Base-by-base conservation (phyloP, 2,113 vertebrate species). In the Indicator maculatus region DNA sequence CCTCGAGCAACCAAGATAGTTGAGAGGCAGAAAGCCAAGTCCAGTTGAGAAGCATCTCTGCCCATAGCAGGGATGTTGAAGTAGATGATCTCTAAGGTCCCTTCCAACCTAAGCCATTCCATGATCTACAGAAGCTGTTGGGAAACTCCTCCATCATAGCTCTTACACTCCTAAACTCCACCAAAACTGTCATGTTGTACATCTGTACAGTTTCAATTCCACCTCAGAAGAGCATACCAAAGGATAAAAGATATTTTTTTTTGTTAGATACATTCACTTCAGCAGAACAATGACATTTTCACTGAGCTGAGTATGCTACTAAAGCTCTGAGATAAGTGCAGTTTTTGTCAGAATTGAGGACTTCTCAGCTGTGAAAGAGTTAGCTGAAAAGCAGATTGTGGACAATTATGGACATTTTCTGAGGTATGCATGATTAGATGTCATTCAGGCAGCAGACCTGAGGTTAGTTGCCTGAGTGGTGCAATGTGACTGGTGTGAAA, bases 401-500 rank as follows among this genome's bases (percentile, higher is more conserved):
- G 61, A 41, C 30, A 85, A 55, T 41, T 71, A 9, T 10, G 12
- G 41, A 3, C 31, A 71, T 88, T 94, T 95, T 88, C 47, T 74
- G 26, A n/a, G 33, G 11, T 74, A 11, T 30, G 6, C 16, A n/a
- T 67, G 81, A 74, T 83, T 77, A 88, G 30, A 33, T 14, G 9
- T 63, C 70, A 5, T 60, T 88, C 69, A 80, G n/a, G 19, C 50
- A 65, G 64, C 28, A 90, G 73, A 81, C 8, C 41, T 78, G 41
- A 93, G 65, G 31, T 83, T 4, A 16, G 28, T 81, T 4, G 19
- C 11, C 80, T 67, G 17, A 64, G 61, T 83, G 28, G 41, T 81
- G 38, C 4, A 86, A 88, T 90, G 93, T 80, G 60, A 67, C 79
- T 88, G 60, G 41, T 88, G 88, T 77, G 83, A 96, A 94, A 90